Evolutionary conservation across 2,113 vertebrate species (phyloP).

Genomic region (Sphaerodactylus townsendi): DNA sequence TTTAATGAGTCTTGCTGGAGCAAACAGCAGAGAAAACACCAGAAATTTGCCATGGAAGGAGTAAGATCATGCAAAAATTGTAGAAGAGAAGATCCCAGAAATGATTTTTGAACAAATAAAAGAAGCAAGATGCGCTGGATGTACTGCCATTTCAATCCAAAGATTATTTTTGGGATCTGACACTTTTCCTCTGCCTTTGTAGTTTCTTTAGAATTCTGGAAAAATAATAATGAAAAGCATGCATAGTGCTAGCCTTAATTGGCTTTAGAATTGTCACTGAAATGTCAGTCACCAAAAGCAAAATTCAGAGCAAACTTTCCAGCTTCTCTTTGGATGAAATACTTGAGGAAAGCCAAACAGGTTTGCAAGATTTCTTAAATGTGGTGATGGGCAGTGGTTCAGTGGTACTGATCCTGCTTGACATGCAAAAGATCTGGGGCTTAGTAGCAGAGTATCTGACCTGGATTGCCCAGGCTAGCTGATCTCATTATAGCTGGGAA

Average conservation of each 20-base stretch:
- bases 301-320: not conserved
- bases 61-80: too few relatives aligned
- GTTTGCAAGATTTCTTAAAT: not conserved
- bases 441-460: too few relatives aligned
- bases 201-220: not conserved
- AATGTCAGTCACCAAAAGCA: not conserved
- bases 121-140: not conserved
- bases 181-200: not conserved
- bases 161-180: not conserved
- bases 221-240: not conserved
- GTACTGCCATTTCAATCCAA: not conserved
- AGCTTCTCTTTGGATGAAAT: not conserved
- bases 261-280: not conserved
- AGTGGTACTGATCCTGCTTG: too few relatives aligned
- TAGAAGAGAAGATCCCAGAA: not conserved
- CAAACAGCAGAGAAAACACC: not conserved
- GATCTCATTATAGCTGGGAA: too few relatives aligned
- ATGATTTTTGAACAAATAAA: not conserved
- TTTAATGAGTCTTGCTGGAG: not conserved
- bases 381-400: too few relatives aligned
- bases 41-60: not conserved
- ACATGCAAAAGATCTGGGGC: too few relatives aligned
- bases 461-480: too few relatives aligned
- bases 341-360: not conserved
- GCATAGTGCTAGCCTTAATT: not conserved